Percentiles rank a stretch among this genome's conserved stretches.
Conservation (phyloP, 2,888 invertebrate genomes). For the Epicampocera succincta region DNA sequence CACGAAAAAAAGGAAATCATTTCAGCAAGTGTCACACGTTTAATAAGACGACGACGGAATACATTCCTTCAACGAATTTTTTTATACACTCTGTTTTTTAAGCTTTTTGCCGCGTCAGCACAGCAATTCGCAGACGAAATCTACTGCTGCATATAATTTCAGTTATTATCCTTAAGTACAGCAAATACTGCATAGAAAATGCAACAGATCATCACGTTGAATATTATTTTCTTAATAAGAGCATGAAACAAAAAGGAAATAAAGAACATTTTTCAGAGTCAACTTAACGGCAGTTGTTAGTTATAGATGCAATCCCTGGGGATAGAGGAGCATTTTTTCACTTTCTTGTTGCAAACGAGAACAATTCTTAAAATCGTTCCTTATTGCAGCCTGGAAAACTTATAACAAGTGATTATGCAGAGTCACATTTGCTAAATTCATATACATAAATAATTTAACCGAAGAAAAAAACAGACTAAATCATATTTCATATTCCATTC, state of each 20-base stretch:
- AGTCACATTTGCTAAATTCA: constrained; percentile 71
- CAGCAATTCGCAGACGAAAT: constrained; percentile 76
- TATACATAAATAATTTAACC: constrained; percentile 65
- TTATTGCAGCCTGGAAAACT: constrained; percentile 63
- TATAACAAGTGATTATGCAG: constrained; percentile 73
- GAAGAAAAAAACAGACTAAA: constrained; percentile 34
- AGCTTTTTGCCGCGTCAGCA: constrained; percentile 74
- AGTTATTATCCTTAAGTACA: constrained; percentile 67
- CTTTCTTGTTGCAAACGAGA: constrained; percentile 51
- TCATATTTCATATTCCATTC: constrained; percentile 14
- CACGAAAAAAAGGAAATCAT: constrained; percentile 15
- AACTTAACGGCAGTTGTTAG: constrained; percentile 54
- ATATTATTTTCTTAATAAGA: constrained; percentile 59
- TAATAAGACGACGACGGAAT: constrained; percentile 60
- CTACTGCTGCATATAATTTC: constrained; percentile 69
- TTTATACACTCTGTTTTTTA: constrained; percentile 34
- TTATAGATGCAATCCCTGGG: constrained; percentile 48
- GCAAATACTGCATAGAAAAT: constrained; percentile 29
- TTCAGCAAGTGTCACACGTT: constrained; percentile 64
- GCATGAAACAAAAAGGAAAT: constrained; percentile 41
- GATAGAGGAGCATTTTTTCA: constrained; percentile 3
- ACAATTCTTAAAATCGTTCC: constrained; percentile 48
- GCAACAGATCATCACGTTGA: constrained; percentile 65
- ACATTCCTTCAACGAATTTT: constrained; percentile 19
- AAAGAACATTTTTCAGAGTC: constrained; percentile 23